Percentiles rank a stretch among this genome's conserved stretches.
Conservation (phyloP, 2,797 vertebrate species). For the Poeciliopsis presidionis region DNA sequence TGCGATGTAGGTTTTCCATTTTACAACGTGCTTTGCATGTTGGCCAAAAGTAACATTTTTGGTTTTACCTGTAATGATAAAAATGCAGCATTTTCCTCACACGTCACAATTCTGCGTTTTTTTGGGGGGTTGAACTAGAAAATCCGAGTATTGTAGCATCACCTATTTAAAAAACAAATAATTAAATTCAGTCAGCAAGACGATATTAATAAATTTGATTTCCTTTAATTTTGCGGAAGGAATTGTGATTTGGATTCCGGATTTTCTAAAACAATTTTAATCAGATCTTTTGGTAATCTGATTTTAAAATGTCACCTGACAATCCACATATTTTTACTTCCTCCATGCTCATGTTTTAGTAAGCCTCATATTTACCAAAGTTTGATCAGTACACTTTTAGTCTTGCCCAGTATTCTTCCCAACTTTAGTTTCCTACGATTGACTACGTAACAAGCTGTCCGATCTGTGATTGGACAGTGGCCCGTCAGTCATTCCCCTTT, state of each 20-base stretch:
- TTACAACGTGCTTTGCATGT: not conserved
- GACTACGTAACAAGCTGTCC: not conserved
- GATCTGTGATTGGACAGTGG: constrained; percentile 60
- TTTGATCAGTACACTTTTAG: not conserved
- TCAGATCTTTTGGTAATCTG: not conserved
- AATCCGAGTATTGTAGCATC: not conserved
- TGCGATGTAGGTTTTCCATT: not conserved
- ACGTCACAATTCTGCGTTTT: not conserved
- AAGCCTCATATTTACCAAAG: not conserved
- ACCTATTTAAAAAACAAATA: not conserved
- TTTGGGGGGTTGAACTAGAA: not conserved
- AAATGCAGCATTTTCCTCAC: not conserved
- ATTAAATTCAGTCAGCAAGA: not conserved
- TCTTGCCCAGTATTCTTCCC: not conserved
- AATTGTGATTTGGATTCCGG: not conserved
- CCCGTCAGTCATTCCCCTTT: constrained; percentile 57
- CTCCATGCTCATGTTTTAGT: not conserved
- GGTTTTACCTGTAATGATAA: not conserved
- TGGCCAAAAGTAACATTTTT: not conserved
- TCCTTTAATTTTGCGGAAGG: not conserved
- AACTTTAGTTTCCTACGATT: constrained; percentile 11
- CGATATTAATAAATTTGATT: not conserved
- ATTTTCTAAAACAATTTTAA: not conserved
- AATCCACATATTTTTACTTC: not conserved
- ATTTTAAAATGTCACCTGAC: not conserved